Evolutionary conservation across 2,113 vertebrate genomes (phyloP).

Genomic region (Chamaea fasciata): DNA sequence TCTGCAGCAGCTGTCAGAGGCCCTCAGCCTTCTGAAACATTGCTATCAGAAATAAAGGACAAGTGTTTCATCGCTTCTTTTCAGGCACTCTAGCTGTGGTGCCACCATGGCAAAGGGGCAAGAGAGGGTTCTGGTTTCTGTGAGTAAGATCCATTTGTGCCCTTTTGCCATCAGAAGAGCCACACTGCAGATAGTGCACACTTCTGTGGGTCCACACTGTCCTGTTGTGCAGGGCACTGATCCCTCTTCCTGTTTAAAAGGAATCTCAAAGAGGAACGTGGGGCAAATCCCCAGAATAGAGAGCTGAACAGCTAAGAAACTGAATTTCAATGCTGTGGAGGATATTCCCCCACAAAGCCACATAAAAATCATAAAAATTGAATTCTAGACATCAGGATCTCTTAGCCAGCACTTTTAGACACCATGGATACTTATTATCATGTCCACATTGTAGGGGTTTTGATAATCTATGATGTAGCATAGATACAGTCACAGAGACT

Average conservation of each 20-base stretch:
- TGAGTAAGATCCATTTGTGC: accelerated
- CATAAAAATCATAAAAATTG: slow-evolving; percentile 59
- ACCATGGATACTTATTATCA: slow-evolving; percentile 40
- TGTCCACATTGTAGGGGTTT: slow-evolving; percentile 46
- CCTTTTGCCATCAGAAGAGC: background rate
- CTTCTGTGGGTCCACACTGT: background rate
- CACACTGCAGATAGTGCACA: background rate
- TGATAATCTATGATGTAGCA: slow-evolving; percentile 48
- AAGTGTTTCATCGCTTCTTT: background rate
- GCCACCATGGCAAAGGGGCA: background rate
- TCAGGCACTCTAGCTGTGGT: background rate
- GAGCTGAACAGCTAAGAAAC: background rate
- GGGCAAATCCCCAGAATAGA: background rate
- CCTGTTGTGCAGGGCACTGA: background rate
- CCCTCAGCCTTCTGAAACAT: background rate
- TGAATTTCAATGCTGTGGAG: slow-evolving; percentile 33
- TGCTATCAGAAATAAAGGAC: background rate
- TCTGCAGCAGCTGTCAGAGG: background rate
- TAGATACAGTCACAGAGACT: slow-evolving; percentile 54
- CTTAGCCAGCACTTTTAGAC: slow-evolving; percentile 41
- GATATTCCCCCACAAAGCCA: background rate
- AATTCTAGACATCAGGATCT: slow-evolving; percentile 41
- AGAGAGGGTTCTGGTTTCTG: background rate
- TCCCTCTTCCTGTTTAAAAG: background rate
- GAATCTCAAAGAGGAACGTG: background rate